A percentile compares a stretch with the other conserved stretches of the same genome.
Evolutionary conservation across 2,888 invertebrate species (phyloP).

Genomic region (Oscheius myriophilus): DNA sequence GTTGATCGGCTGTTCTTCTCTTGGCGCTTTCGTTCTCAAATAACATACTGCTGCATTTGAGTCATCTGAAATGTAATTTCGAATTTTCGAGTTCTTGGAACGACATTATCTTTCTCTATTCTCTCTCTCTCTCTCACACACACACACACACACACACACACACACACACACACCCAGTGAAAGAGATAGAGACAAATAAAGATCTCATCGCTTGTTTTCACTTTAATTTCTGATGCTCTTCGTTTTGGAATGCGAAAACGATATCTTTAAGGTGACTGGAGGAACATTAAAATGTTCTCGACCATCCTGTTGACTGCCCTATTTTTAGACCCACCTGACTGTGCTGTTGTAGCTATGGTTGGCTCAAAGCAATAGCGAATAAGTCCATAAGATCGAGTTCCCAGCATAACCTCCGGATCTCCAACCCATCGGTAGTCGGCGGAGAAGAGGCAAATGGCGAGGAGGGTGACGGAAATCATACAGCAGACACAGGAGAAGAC

Average conservation of each 20-base stretch:
- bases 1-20: constrained; percentile 15
- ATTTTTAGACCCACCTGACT: constrained; percentile 10
- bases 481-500: constrained; percentile 23
- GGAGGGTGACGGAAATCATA: constrained; percentile 32
- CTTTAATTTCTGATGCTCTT: too few relatives aligned
- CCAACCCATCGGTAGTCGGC: constrained; percentile 42
- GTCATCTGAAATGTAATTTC: constrained; percentile 19
- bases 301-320: too few relatives aligned
- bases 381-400: constrained; percentile 46
- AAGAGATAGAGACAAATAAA: too few relatives aligned
- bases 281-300: too few relatives aligned
- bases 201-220: too few relatives aligned
- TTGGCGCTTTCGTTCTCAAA: constrained; percentile 18
- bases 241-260: too few relatives aligned
- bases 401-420: constrained; percentile 34
- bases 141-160: too few relatives aligned
- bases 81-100: too few relatives aligned
- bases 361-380: constrained; percentile 57
- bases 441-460: constrained; percentile 43
- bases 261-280: too few relatives aligned
- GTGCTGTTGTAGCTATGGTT: constrained; percentile 3
- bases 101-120: too few relatives aligned
- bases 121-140: too few relatives aligned
- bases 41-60: constrained; percentile 20
- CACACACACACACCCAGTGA: too few relatives aligned